These are phyloP conservation scores for Neuroscelio doddi DNA, from an alignment of 2,888 invertebrate genomes.

Conservation along the genomic window DNA sequence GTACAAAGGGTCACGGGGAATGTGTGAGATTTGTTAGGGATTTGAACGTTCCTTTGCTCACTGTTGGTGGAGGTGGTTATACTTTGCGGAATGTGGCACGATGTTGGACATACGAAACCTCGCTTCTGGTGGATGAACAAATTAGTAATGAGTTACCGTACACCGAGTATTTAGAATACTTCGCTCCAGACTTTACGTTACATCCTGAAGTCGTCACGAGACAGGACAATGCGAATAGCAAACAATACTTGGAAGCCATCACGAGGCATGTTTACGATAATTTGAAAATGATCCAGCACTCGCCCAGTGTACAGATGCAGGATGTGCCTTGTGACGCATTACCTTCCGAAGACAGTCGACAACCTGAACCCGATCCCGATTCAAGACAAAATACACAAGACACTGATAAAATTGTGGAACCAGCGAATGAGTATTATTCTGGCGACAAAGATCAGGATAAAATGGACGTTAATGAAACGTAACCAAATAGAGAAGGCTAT, in stretches of 20 bases:
- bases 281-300: slow-evolving; percentile 92
- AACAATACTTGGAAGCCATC: slow-evolving; percentile 95
- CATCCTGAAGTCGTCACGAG: slow-evolving; percentile 93
- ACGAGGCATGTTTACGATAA: slow-evolving; percentile 93
- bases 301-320: slow-evolving; percentile 98
- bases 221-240: slow-evolving; percentile 94
- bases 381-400: slow-evolving; percentile 84
- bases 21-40: slow-evolving; percentile 97
- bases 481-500: slow-evolving; percentile 32
- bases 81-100: slow-evolving; percentile 97
- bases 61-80: slow-evolving; percentile 89
- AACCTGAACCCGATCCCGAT: slow-evolving; percentile 89
- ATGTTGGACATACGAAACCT: slow-evolving; percentile 99
- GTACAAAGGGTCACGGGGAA: slow-evolving; percentile 96
- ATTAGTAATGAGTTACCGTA: slow-evolving; percentile 96
- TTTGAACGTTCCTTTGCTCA: slow-evolving; percentile 91
- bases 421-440: slow-evolving; percentile 91
- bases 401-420: slow-evolving; percentile 86
- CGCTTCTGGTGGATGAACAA: slow-evolving; percentile 91
- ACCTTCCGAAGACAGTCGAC: slow-evolving; percentile 79
- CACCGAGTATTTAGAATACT: slow-evolving; percentile 97
- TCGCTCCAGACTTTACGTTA: slow-evolving; percentile 96
- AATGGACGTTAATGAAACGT: slow-evolving; percentile 73
- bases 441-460: slow-evolving; percentile 93
- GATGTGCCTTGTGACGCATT: slow-evolving; percentile 91